Conservation (phyloP, 2,797 vertebrate species). For the Malurus leucopterus region DNA sequence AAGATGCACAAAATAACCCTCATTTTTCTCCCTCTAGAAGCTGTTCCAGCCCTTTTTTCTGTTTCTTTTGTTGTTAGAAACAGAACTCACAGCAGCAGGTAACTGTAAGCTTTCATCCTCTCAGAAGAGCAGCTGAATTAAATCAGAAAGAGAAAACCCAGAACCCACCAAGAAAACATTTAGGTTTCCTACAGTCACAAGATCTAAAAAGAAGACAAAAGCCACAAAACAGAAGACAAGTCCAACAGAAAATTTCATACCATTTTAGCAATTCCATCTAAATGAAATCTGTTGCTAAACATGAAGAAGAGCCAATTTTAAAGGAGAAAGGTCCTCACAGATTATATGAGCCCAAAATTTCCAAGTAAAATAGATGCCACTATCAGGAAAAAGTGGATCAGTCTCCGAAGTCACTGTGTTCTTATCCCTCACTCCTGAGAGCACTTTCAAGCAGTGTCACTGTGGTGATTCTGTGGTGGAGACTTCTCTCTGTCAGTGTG, state of each 20-base stretch:
- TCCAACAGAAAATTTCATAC: not conserved
- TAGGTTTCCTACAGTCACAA: not conserved
- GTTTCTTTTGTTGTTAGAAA: not conserved
- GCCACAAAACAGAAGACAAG: not conserved
- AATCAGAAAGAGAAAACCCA: not conserved
- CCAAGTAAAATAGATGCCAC: fast-evolving
- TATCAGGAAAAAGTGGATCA: not conserved
- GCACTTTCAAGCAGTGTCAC: not conserved
- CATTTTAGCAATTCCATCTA: not conserved
- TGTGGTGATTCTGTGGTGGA: not conserved
- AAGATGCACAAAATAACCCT: not conserved
- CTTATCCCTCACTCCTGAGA: not conserved
- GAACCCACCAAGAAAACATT: not conserved
- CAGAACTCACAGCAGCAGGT: not conserved
- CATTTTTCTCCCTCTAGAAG: not conserved
- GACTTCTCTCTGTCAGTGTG: not conserved
- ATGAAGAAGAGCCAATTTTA: fast-evolving
- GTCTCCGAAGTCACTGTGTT: not conserved
- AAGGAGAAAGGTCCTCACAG: not conserved
- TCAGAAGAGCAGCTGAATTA: not conserved
- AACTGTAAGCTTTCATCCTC: not conserved
- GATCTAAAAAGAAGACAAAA: not conserved
- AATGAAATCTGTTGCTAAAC: not conserved
- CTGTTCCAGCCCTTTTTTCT: not conserved
- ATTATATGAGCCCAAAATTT: not conserved